Conservation (phyloP, 92 coral and sea anemone species). For the Heteractis magnifica region DNA sequence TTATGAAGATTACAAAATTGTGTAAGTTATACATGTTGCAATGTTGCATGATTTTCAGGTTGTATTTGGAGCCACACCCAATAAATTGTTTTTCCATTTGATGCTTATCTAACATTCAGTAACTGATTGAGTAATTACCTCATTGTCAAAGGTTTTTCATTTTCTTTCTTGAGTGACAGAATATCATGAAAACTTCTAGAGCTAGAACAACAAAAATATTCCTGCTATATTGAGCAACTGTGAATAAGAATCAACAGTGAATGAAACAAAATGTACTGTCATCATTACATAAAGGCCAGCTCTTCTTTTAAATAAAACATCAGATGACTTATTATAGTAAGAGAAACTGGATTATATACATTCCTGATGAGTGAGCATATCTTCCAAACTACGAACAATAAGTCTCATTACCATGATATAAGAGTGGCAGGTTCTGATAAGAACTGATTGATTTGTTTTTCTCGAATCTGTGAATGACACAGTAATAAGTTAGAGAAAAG, state of each 20-base stretch:
- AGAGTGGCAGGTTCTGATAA: conserved; percentile 53
- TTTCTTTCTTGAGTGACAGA: conserved; percentile 3
- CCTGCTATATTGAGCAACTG: too few species aligned
- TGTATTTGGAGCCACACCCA: too few species aligned
- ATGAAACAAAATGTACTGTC: too few species aligned
- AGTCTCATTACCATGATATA: conserved; percentile 48
- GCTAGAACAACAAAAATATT: conserved; percentile 1
- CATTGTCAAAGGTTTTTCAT: neutral
- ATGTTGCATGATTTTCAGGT: too few species aligned
- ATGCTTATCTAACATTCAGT: neutral
- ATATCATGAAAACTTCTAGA: conserved; percentile 9
- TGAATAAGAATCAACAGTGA: too few species aligned
- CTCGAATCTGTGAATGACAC: conserved; percentile 39
- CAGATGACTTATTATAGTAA: too few species aligned
- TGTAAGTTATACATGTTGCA: too few species aligned
- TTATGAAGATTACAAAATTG: too few species aligned
- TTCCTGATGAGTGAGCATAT: too few species aligned
- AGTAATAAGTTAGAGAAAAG: neutral
- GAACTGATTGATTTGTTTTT: conserved; percentile 52
- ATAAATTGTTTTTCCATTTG: neutral
- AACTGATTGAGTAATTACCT: neutral
- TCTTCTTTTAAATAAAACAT: too few species aligned
- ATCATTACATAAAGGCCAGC: too few species aligned
- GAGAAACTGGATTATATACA: too few species aligned
- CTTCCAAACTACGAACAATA: neutral